Evolutionary conservation across 2,113 vertebrate genomes (phyloP).

Genomic region (Platichthys stellatus): DNA sequence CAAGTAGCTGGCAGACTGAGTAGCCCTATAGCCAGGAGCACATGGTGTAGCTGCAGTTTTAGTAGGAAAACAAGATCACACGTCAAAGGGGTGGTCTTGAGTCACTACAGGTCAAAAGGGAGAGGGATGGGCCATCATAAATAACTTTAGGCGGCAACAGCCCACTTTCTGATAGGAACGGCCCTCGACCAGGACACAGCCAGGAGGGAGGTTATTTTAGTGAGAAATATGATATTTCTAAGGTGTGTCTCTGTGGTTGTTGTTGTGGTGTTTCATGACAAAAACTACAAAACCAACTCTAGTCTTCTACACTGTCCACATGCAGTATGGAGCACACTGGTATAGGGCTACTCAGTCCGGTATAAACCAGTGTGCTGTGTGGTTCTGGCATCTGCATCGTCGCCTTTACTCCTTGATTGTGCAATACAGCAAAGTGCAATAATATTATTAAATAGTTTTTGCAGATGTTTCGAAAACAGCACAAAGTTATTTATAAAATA

Average conservation of each 20-base stretch:
- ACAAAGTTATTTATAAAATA: no score
- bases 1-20: constrained; percentile 57
- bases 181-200: constrained; percentile 18
- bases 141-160: constrained; percentile 48
- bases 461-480: no score
- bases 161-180: constrained; percentile 30
- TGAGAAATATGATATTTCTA: constrained; percentile 39
- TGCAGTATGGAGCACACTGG: not conserved
- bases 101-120: constrained; percentile 63
- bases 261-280: constrained; percentile 14
- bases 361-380: not conserved
- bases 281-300: not conserved
- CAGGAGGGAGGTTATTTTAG: constrained; percentile 16
- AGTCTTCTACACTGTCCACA: not conserved
- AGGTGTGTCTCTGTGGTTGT: constrained; percentile 28
- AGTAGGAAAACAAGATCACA: constrained; percentile 76
- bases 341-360: not conserved
- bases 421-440: not conserved
- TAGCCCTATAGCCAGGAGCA: constrained; percentile 48
- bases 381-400: not conserved
- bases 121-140: constrained; percentile 37
- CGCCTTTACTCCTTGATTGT: not conserved
- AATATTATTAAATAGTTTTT: no score
- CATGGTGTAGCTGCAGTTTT: constrained; percentile 71
- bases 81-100: constrained; percentile 34